Evolutionary conservation across 2,113 vertebrate species (phyloP).

Genomic region (Microtus montanus): DNA sequence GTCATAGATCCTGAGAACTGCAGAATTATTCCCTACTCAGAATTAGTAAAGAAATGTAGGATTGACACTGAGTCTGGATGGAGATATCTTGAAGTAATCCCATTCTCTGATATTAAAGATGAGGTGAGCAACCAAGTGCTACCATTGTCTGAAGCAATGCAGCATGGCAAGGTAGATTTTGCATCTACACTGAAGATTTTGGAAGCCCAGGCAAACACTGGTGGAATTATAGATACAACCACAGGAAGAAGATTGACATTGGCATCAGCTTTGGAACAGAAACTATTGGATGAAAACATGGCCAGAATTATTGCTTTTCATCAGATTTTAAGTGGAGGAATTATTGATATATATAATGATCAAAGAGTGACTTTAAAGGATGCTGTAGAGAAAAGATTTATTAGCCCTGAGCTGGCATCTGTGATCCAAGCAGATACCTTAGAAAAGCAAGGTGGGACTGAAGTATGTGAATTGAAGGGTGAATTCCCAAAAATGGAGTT

Average conservation of each 20-base stretch:
- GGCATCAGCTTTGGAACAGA: conserved; percentile 84
- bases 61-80: conserved; percentile 94
- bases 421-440: conserved; percentile 74
- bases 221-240: conserved; percentile 89
- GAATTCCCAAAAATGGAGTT: conserved; percentile 33
- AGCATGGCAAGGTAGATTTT: conserved; percentile 86
- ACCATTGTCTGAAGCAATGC: conserved; percentile 85
- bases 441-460: conserved; percentile 6
- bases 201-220: conserved; percentile 91
- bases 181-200: conserved; percentile 86
- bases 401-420: conserved; percentile 85
- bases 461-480: conserved; percentile 27
- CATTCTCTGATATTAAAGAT: conserved; percentile 87
- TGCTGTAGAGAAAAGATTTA: conserved; percentile 84
- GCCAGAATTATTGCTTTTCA: conserved; percentile 86
- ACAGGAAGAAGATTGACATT: conserved; percentile 88
- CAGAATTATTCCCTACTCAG: conserved; percentile 89
- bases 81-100: conserved; percentile 92
- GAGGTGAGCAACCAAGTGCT: conserved; percentile 77
- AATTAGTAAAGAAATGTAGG: conserved; percentile 92
- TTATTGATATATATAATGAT: conserved; percentile 84
- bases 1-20: conserved; percentile 89
- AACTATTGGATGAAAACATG: conserved; percentile 88
- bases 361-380: conserved; percentile 85
- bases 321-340: conserved; percentile 88